These are phyloP conservation scores for Mormyrus lacerda DNA, from an alignment of 2,113 vertebrate genomes.

Conservation along the genomic window DNA sequence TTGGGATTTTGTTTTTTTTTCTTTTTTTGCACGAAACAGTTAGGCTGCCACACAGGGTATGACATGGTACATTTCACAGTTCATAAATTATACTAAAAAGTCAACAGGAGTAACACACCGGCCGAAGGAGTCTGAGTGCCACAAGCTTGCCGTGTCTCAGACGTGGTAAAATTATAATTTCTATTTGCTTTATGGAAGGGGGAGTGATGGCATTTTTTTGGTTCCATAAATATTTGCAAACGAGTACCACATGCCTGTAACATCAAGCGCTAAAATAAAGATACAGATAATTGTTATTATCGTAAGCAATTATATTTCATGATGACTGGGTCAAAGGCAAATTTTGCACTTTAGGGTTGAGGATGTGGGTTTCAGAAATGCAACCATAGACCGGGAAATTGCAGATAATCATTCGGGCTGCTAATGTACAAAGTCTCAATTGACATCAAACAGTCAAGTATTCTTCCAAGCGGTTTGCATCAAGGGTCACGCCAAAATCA, in stretches of 20 bases:
- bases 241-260: conserved; percentile 36
- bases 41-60: conserved; percentile 50
- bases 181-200: conserved; percentile 21
- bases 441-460: conserved; percentile 20
- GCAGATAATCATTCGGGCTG: conserved; percentile 30
- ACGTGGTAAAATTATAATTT: conserved; percentile 25
- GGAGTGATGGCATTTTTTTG: conserved; percentile 17
- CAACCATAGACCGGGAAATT: conserved; percentile 26
- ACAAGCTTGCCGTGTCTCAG: conserved; percentile 8
- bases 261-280: conserved; percentile 24
- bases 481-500: not conserved
- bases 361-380: conserved; percentile 35
- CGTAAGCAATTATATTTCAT: conserved; percentile 17
- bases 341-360: conserved; percentile 30
- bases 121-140: conserved; percentile 2
- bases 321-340: conserved; percentile 27
- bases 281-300: conserved; percentile 30
- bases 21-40: conserved; percentile 55
- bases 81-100: conserved; percentile 45
- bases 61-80: conserved; percentile 54
- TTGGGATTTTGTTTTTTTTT: conserved; percentile 34
- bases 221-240: conserved; percentile 34
- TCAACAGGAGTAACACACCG: conserved; percentile 33
- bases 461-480: not conserved
- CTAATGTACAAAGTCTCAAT: conserved; percentile 30